Conservation (phyloP, 2,797 vertebrate genomes). For the Hypotaenidia philippensis region DNA sequence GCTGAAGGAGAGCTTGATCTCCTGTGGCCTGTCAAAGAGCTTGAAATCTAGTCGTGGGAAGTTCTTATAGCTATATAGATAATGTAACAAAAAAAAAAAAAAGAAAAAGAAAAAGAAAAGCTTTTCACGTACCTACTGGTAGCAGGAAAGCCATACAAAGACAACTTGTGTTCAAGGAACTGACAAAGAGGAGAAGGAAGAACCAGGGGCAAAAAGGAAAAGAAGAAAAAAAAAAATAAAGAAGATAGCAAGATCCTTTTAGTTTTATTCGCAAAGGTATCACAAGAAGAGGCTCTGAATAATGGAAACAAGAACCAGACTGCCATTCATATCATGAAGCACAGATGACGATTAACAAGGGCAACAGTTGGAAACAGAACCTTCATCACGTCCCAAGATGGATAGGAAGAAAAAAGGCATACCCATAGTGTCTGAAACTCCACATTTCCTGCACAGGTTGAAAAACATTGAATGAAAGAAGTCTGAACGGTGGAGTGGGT, state of each 20-base stretch:
- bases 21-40: slow-evolving; percentile 92
- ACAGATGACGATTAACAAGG: not conserved
- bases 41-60: slow-evolving; percentile 90
- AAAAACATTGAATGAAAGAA: not conserved
- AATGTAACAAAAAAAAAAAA: not conserved
- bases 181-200: not conserved
- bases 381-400: not conserved
- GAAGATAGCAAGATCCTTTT: not conserved
- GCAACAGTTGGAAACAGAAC: not conserved
- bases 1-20: slow-evolving; percentile 86
- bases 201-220: not conserved
- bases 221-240: not conserved
- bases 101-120: not conserved
- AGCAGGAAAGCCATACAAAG: not conserved
- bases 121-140: not conserved
- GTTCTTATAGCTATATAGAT: slow-evolving; percentile 87
- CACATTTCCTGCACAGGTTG: not conserved
- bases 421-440: not conserved
- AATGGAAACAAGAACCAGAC: not conserved
- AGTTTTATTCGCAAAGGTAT: not conserved
- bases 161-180: not conserved
- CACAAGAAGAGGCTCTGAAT: not conserved
- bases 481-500: not conserved
- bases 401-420: not conserved
- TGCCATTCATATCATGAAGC: not conserved